Percentiles rank a stretch among this genome's conserved stretches.
Evolutionary conservation across 2,888 invertebrate species (phyloP).

Genomic region (Drosophila mettleri): DNA sequence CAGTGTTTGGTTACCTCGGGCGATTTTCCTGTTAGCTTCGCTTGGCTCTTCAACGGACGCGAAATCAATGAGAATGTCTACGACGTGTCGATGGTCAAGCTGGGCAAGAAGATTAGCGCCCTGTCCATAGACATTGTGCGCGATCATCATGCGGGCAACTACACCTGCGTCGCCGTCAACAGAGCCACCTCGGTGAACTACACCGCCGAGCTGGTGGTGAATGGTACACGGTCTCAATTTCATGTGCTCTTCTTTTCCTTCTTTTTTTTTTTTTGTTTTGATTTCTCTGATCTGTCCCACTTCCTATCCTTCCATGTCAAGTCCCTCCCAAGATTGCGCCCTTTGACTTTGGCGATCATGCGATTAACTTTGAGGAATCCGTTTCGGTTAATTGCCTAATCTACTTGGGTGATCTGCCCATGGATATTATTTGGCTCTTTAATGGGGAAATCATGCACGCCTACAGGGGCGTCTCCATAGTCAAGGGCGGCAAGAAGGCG

Average conservation of each 20-base stretch:
- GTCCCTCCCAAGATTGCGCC: slow-evolving; percentile 91
- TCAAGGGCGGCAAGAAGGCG: slow-evolving; percentile 87
- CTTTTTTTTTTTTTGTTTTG: slow-evolving; percentile 23
- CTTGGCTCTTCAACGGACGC: slow-evolving; percentile 88
- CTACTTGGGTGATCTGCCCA: slow-evolving; percentile 88
- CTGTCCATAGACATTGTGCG: slow-evolving; percentile 90
- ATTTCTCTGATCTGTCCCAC: not conserved
- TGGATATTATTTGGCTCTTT: slow-evolving; percentile 87
- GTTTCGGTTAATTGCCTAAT: slow-evolving; percentile 87
- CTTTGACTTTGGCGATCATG: slow-evolving; percentile 90
- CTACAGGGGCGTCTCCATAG: slow-evolving; percentile 85
- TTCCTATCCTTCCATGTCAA: slow-evolving; percentile 69
- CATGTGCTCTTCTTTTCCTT: slow-evolving; percentile 18
- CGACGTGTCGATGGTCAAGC: slow-evolving; percentile 86
- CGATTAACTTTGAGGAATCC: slow-evolving; percentile 88
- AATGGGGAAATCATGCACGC: slow-evolving; percentile 85
- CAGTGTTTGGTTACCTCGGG: slow-evolving; percentile 88
- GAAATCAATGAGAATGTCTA: slow-evolving; percentile 84
- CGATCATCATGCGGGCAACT: slow-evolving; percentile 89
- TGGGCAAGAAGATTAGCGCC: slow-evolving; percentile 88
- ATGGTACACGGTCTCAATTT: slow-evolving; percentile 84
- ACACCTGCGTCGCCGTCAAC: slow-evolving; percentile 90
- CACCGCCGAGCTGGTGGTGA: slow-evolving; percentile 87
- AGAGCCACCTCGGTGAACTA: slow-evolving; percentile 87
- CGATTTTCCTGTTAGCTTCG: slow-evolving; percentile 88